A percentile compares a stretch with the other conserved stretches of the same genome.
Conservation (phyloP, 2,797 vertebrate genomes). For the Anguilla obscura region DNA sequence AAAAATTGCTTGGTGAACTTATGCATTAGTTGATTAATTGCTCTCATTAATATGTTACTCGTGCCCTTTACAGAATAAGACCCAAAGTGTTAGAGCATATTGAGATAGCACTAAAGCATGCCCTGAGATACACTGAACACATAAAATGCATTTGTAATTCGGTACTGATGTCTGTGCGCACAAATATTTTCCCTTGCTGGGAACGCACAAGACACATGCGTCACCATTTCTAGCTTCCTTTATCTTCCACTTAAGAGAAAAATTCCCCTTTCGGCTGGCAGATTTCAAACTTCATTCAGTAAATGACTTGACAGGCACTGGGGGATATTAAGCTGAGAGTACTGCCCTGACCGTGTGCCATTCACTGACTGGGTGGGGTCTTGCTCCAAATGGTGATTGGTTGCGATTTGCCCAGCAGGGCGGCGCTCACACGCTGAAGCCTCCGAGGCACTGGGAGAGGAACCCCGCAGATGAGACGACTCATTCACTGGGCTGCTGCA, state of each 20-base stretch:
- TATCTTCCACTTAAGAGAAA: not conserved
- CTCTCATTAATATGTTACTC: not conserved
- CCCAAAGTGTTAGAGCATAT: not conserved
- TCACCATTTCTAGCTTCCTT: slow-evolving; percentile 23
- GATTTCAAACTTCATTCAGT: slow-evolving; percentile 49
- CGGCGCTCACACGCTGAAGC: not conserved
- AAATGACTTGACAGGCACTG: slow-evolving; percentile 44
- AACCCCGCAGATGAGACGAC: not conserved
- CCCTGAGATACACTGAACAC: not conserved
- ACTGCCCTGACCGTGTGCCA: slow-evolving; percentile 24
- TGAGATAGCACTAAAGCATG: not conserved
- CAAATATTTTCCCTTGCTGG: slow-evolving; percentile 29
- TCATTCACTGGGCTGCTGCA: not conserved
- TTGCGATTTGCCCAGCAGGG: slow-evolving; percentile 27
- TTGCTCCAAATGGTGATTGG: slow-evolving; percentile 34
- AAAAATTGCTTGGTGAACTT: not conserved
- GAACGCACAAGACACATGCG: slow-evolving; percentile 51
- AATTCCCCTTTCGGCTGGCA: not conserved
- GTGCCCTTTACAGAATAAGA: not conserved
- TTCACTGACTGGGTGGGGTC: slow-evolving; percentile 26
- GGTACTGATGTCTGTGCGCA: not conserved
- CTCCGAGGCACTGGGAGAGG: not conserved
- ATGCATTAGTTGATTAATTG: not conserved
- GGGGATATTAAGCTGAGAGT: not conserved
- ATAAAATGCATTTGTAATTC: not conserved